A percentile compares a stretch with the other conserved stretches of the same genome.
These are phyloP conservation scores for Erebia palarica DNA, from an alignment of 2,888 invertebrate genomes.

Conservation along the genomic window DNA sequence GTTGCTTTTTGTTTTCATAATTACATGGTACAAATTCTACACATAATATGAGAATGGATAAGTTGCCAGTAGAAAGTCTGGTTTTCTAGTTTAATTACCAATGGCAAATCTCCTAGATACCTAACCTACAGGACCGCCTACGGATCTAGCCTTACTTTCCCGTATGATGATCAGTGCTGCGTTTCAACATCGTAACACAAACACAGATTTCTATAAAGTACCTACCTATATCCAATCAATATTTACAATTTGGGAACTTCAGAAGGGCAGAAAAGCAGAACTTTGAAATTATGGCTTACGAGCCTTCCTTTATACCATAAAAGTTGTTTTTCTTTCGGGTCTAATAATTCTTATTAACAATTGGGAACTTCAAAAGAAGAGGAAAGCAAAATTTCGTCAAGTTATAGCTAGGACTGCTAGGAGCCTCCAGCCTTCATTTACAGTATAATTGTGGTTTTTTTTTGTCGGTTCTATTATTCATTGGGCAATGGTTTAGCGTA, in stretches of 20 bases:
- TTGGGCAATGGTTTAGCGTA: slow-evolving; percentile 31
- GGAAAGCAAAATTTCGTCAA: background rate
- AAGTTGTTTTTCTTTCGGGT: background rate
- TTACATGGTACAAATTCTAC: background rate
- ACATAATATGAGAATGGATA: background rate
- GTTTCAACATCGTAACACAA: background rate
- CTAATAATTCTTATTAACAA: too few relatives aligned
- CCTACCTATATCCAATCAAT: background rate
- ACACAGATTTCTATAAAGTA: slow-evolving; percentile 6
- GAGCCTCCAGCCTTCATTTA: background rate
- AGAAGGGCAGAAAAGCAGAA: too few relatives aligned
- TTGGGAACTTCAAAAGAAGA: background rate
- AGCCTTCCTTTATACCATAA: background rate
- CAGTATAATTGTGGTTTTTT: slow-evolving; percentile 2
- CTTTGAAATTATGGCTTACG: too few relatives aligned
- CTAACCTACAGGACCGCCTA: slow-evolving; percentile 1
- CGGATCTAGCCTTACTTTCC: slow-evolving; percentile 10
- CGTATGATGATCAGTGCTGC: background rate
- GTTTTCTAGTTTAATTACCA: background rate
- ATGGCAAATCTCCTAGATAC: slow-evolving; percentile 1
- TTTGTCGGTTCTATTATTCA: slow-evolving; percentile 21
- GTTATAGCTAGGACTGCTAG: background rate
- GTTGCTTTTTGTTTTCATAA: background rate
- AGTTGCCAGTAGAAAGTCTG: background rate
- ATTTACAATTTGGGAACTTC: too few relatives aligned